These are phyloP conservation scores for Pogonognathellus flavescens DNA, from an alignment of 1,140 invertebrate species.

Conservation along the genomic window DNA sequence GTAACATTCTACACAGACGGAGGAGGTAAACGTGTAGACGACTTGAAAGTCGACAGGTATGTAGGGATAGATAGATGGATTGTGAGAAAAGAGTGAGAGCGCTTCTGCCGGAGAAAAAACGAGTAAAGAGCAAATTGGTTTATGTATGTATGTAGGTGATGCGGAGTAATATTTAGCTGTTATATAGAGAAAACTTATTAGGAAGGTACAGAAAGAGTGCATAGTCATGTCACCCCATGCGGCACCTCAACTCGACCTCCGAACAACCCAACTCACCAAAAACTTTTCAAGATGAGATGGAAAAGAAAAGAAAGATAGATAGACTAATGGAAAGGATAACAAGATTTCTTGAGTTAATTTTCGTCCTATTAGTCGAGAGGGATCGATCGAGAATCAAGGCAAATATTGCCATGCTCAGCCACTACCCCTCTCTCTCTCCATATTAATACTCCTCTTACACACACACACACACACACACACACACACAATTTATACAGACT, in stretches of 20 bases:
- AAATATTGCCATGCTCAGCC: slow-evolving; percentile 56
- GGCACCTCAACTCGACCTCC: slow-evolving; percentile 27
- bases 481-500: neutral
- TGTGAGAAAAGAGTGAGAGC: neutral
- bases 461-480: neutral
- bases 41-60: neutral
- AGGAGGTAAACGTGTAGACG: no score
- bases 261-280: neutral
- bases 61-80: neutral
- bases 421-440: neutral
- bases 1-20: no score
- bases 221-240: slow-evolving; percentile 29
- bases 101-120: neutral
- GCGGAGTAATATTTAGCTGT: neutral
- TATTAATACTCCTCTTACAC: neutral
- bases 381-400: slow-evolving; percentile 59
- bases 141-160: neutral
- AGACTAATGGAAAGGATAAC: slow-evolving; percentile 56
- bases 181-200: slow-evolving; percentile 21
- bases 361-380: slow-evolving; percentile 48
- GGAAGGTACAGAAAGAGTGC: slow-evolving; percentile 2
- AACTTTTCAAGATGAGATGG: slow-evolving; percentile 43
- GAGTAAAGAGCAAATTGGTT: slow-evolving; percentile 36
- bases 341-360: slow-evolving; percentile 60
- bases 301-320: slow-evolving; percentile 49